These are phyloP conservation scores for Ctenosaura bakeri DNA, from an alignment of 2,797 vertebrate genomes.

Conservation along the genomic window DNA sequence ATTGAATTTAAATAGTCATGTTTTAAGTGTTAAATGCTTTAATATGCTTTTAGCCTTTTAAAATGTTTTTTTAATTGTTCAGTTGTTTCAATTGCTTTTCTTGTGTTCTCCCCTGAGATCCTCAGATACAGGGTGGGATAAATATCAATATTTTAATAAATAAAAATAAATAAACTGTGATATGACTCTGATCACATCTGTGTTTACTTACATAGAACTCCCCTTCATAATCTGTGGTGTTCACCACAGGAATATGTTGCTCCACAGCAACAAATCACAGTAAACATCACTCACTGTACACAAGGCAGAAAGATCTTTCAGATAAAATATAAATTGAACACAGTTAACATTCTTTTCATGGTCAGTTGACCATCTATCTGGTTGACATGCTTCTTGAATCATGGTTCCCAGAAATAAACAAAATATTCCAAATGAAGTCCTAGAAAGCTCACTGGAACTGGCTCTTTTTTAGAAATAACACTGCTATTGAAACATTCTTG, in stretches of 20 bases:
- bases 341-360: background rate
- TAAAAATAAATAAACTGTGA: background rate
- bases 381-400: background rate
- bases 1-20: too few species aligned
- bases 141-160: too few species aligned
- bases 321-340: background rate
- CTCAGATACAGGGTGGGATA: too few species aligned
- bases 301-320: background rate
- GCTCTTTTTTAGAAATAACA: background rate
- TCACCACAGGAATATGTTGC: too few species aligned
- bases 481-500: background rate
- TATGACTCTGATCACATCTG: background rate
- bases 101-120: too few species aligned
- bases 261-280: background rate
- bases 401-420: background rate
- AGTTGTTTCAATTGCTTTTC: too few species aligned
- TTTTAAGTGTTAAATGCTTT: too few species aligned
- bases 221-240: background rate
- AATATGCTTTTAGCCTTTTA: too few species aligned
- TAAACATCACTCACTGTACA: background rate
- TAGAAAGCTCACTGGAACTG: background rate
- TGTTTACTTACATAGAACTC: background rate
- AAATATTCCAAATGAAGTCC: background rate
- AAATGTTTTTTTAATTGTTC: too few species aligned
- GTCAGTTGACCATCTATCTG: too few species aligned